These are phyloP conservation scores for Sepiola atlantica DNA, from an alignment of 2,888 invertebrate species.

Conservation along the genomic window DNA sequence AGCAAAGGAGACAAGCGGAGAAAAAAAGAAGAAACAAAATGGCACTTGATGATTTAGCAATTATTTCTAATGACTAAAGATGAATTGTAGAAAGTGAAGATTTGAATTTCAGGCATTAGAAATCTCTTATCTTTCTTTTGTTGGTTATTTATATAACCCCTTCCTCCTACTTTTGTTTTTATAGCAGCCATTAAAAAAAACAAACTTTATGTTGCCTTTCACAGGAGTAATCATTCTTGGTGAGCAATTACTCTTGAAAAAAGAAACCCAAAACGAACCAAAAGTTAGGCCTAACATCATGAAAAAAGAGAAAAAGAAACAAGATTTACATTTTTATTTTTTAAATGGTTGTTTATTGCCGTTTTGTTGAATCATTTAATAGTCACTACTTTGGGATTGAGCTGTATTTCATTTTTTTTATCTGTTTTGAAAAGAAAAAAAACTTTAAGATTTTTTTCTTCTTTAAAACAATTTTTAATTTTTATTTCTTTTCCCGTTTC, in stretches of 20 bases:
- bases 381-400: not conserved
- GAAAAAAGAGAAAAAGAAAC: not conserved
- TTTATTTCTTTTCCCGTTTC: not conserved
- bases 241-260: not conserved
- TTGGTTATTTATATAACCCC: not conserved
- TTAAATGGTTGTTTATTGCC: not conserved
- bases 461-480: not conserved
- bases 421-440: not conserved
- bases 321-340: not conserved
- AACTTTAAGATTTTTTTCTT: conserved; percentile 12
- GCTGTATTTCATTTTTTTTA: not conserved
- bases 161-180: not conserved
- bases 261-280: not conserved
- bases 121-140: conserved; percentile 5
- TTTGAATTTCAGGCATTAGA: conserved; percentile 15
- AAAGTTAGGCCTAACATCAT: not conserved
- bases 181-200: not conserved
- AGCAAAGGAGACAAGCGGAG: not conserved
- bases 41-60: not conserved
- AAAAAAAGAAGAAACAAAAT: not conserved
- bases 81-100: not conserved
- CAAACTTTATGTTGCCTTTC: not conserved
- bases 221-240: not conserved
- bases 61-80: conserved; percentile 24
- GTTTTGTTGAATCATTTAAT: not conserved